Percentiles rank a stretch among this genome's conserved stretches.
Evolutionary conservation across 2,113 vertebrate genomes (phyloP).

Genomic region (Labeo rohita): DNA sequence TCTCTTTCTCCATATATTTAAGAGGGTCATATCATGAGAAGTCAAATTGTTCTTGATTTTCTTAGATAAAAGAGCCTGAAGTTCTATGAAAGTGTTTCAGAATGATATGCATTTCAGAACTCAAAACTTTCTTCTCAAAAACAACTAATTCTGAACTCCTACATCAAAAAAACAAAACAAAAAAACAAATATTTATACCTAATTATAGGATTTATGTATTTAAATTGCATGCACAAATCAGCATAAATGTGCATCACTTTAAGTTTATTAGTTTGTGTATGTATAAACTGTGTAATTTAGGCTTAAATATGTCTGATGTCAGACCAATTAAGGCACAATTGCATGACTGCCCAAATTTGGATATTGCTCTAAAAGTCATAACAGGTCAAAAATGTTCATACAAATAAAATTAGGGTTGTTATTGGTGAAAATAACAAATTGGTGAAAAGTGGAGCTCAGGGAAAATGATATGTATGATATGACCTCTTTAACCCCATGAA

Average conservation of each 20-base stretch:
- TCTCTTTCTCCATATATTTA: not conserved
- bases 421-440: not conserved
- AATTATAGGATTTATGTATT: not conserved
- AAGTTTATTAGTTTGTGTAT: not conserved
- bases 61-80: not conserved
- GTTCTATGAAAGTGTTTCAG: not conserved
- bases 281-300: not conserved
- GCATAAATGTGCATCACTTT: not conserved
- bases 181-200: not conserved
- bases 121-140: not conserved
- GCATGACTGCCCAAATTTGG: not conserved
- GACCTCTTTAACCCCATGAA: not conserved
- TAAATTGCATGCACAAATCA: not conserved
- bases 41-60: not conserved
- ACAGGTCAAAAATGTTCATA: not conserved
- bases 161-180: not conserved
- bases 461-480: not conserved
- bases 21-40: not conserved
- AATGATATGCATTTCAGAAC: not conserved
- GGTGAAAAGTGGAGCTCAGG: not conserved
- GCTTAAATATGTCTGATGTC: not conserved
- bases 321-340: not conserved
- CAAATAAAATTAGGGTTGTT: not conserved
- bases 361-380: not conserved
- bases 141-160: not conserved